Percentiles rank a stretch among this genome's conserved stretches.
phyloP scores from a whole-genome alignment of 2,113 vertebrate genomes.

The Neolamprologus cancellatus region DNA sequence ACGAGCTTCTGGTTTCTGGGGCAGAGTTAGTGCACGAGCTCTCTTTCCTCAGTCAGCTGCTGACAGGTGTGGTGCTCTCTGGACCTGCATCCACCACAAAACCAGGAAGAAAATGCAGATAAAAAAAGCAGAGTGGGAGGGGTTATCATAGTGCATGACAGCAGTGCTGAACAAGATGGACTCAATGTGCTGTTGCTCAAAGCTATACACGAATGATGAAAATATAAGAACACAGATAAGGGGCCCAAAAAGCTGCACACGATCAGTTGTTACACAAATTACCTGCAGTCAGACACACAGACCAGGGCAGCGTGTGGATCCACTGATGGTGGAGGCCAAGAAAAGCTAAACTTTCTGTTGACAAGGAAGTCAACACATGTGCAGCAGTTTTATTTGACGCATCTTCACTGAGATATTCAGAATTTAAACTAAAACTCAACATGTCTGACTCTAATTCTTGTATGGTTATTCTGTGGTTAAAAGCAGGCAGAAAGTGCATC shows the following conservation, averaged over 20 bases:
- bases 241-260: background rate
- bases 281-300: background rate
- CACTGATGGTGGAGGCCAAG: background rate
- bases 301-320: accelerated
- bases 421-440: background rate
- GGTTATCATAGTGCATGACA: background rate
- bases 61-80: background rate
- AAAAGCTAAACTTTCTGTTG: background rate
- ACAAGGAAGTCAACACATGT: accelerated
- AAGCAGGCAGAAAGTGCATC: background rate
- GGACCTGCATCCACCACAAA: accelerated
- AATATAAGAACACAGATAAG: background rate
- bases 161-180: background rate
- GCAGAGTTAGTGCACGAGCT: background rate
- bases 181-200: background rate
- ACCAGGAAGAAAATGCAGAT: background rate
- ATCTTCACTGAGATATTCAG: background rate
- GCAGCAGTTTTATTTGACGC: background rate
- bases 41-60: background rate
- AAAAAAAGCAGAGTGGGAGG: background rate
- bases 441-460: background rate
- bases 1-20: background rate
- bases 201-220: background rate
- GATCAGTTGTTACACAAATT: background rate
- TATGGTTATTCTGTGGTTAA: accelerated